phyloP scores from a whole-genome alignment of 2,888 invertebrate genomes.

The Rhamnusium bicolor region DNA sequence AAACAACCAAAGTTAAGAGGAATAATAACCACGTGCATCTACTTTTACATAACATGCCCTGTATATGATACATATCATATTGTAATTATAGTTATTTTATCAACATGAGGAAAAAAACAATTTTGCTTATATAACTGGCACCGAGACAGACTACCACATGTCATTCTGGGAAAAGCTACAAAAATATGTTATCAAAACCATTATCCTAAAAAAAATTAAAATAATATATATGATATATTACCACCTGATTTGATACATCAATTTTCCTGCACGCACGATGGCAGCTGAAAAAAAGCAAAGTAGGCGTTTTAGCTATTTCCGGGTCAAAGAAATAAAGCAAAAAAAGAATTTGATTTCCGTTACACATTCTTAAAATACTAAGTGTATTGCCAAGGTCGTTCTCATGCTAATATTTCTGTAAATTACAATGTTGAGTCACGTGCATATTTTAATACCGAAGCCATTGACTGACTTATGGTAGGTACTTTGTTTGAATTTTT shows the following conservation, averaged over 20 bases:
- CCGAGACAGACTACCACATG: constrained; percentile 30
- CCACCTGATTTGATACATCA: constrained; percentile 23
- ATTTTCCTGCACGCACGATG: constrained; percentile 16
- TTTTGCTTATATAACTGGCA: neutral
- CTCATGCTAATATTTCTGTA: constrained; percentile 44
- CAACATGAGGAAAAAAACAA: constrained; percentile 15
- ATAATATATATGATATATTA: neutral
- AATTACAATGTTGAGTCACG: constrained; percentile 42
- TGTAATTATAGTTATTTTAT: neutral
- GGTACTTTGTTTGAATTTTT: constrained; percentile 33
- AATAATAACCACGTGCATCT: neutral
- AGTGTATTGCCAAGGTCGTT: constrained; percentile 50
- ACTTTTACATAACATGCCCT: neutral
- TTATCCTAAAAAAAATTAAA: constrained; percentile 14
- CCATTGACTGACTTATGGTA: constrained; percentile 34
- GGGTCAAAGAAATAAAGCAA: constrained; percentile 41
- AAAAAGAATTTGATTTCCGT: constrained; percentile 52
- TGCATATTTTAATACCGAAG: constrained; percentile 39
- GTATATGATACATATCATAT: neutral
- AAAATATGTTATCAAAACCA: constrained; percentile 13
- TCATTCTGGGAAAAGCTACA: constrained; percentile 29
- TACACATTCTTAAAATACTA: constrained; percentile 51
- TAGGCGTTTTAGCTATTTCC: constrained; percentile 51
- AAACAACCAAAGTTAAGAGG: too few species aligned
- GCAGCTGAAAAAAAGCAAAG: constrained; percentile 41